Evolutionary conservation across 2,888 invertebrate species (phyloP).

Genomic region (Scaptomyza flava): DNA sequence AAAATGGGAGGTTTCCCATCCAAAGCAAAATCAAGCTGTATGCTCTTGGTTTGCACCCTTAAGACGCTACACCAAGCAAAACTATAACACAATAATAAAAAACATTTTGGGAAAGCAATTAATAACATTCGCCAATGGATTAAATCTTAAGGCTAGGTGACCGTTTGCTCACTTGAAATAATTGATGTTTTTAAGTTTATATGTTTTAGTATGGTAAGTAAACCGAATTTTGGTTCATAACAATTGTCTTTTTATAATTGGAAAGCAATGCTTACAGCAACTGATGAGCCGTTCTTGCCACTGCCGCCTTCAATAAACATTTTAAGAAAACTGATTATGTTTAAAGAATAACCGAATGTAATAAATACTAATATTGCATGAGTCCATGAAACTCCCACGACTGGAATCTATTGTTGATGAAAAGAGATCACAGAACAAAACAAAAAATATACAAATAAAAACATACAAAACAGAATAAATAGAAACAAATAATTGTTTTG

Average conservation of each 20-base stretch:
- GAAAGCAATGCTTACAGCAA: constrained; percentile 88
- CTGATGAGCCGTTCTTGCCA: constrained; percentile 98
- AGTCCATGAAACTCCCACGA: constrained; percentile 82
- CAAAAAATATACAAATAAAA: constrained; percentile 44
- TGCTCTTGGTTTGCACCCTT: background rate
- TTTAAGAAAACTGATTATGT: constrained; percentile 89
- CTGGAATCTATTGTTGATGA: constrained; percentile 82
- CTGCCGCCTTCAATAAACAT: constrained; percentile 93
- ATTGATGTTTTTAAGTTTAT: constrained; percentile 10
- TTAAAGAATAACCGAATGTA: constrained; percentile 84
- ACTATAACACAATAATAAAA: too few species aligned
- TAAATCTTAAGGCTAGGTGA: constrained; percentile 9
- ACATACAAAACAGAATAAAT: constrained; percentile 26
- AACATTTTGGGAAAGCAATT: background rate
- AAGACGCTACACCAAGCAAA: background rate
- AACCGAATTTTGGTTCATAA: constrained; percentile 16
- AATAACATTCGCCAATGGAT: background rate
- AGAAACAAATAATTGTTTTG: background rate
- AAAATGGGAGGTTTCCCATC: background rate
- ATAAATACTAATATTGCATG: constrained; percentile 82
- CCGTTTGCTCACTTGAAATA: constrained; percentile 9
- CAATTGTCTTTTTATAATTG: constrained; percentile 27
- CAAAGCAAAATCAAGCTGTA: background rate
- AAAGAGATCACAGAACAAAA: constrained; percentile 62
- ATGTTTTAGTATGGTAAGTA: constrained; percentile 39